A percentile compares a stretch with the other conserved stretches of the same genome.
Evolutionary conservation across 2,797 vertebrate species (phyloP).

Genomic region (Allobates femoralis): DNA sequence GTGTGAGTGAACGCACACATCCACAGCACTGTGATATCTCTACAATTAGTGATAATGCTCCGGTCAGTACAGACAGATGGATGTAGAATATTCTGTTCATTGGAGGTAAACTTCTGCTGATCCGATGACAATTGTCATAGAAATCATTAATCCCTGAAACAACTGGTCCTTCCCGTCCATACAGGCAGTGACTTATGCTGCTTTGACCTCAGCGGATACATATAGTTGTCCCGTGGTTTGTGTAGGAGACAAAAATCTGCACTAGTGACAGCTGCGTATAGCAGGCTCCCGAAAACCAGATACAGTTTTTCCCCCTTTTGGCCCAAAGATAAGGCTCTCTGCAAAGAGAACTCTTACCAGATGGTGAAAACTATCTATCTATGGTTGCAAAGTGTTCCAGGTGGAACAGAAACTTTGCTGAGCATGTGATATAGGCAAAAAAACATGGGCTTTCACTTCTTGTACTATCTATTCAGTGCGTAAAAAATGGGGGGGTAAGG

Average conservation of each 20-base stretch:
- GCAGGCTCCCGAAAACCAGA: not conserved
- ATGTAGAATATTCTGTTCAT: not conserved
- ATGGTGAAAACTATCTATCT: not conserved
- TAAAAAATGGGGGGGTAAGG: no score
- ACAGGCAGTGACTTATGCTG: not conserved
- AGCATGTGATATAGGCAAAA: no score
- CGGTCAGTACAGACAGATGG: not conserved
- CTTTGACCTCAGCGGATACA: not conserved
- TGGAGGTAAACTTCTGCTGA: not conserved
- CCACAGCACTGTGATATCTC: not conserved
- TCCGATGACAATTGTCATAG: not conserved
- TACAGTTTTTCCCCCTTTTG: not conserved
- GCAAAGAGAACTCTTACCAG: not conserved
- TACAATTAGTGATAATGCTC: not conserved
- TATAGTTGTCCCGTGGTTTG: not conserved
- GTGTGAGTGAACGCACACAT: not conserved
- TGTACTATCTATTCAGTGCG: no score
- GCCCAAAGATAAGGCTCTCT: not conserved
- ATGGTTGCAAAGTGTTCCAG: no score
- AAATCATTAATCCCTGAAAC: slow-evolving; percentile 7
- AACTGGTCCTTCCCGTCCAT: not conserved
- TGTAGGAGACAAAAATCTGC: not conserved
- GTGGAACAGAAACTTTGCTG: no score
- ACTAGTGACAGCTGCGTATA: not conserved
- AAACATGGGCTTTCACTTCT: no score